These are phyloP conservation scores for Sander lucioperca DNA, from an alignment of 2,113 vertebrate genomes.

Conservation along the genomic window DNA sequence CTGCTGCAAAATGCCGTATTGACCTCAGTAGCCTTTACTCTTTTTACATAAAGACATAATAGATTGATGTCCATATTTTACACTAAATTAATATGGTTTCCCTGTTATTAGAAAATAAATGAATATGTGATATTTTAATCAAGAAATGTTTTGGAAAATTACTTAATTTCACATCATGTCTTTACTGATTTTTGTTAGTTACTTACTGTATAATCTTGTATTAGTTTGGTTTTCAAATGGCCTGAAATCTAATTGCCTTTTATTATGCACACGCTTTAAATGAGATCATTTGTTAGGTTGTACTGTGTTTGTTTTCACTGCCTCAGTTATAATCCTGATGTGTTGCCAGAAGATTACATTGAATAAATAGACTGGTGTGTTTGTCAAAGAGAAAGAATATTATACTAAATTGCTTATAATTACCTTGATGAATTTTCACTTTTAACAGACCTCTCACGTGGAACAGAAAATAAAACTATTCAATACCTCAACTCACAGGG, in stretches of 20 bases:
- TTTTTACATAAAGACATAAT: neutral
- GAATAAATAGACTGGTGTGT: neutral
- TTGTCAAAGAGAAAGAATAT: neutral
- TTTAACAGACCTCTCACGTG: constrained; percentile 17
- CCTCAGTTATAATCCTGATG: neutral
- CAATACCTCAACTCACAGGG: neutral
- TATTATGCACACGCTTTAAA: neutral
- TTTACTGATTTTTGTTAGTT: neutral
- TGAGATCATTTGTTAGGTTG: neutral
- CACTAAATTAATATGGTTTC: no score
- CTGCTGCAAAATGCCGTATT: neutral
- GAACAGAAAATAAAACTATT: constrained; percentile 25
- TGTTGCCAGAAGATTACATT: neutral
- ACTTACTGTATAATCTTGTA: neutral
- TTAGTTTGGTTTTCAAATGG: neutral
- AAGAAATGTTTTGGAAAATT: no score
- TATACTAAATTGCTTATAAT: constrained; percentile 6
- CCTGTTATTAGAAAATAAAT: neutral
- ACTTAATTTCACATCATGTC: neutral
- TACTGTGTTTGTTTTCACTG: neutral
- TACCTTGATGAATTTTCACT: constrained; percentile 5
- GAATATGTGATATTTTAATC: neutral
- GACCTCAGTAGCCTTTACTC: constrained; percentile 48
- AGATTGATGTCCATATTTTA: constrained; percentile 4
- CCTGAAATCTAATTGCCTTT: neutral